Evolutionary conservation across 2,797 vertebrate genomes (phyloP), one percentile per base, ranked within the genome.

Genomic region (Eulemur rubriventer): DNA sequence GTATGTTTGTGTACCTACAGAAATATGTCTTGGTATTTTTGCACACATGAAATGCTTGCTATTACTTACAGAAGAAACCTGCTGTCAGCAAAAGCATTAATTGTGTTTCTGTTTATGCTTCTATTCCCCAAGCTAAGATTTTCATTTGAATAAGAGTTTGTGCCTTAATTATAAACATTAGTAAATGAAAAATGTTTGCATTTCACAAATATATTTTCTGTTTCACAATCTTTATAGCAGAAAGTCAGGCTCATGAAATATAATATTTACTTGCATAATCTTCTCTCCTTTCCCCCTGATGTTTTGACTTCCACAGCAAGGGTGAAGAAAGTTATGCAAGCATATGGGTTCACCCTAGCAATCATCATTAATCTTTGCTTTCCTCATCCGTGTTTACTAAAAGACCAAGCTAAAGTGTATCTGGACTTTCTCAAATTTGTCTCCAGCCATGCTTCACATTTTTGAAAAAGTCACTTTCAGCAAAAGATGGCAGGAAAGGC

Each of bases 391-490:
- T 94, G 52, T 95, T 96, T 93, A 93, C 83, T 70, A 6, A 35
- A 94, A 96, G 72, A 57, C 70, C 38, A 50, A 81, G 80, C 78
- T 85, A 69, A 79, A 84, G 50, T 63, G 28, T 91, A 33, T 96
- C 97, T 97, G 97, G 94, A 94, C 92, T 96, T 96, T 73, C 72
- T 97, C 95, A 96, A n/a, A 61, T 55, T 94, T 73, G 95, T 81
- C 93, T 76, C 46, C n/a, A 73, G 86, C 72, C 24, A 14, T 41
- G 73, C 43, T 89, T 94, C 83, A 81, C 75, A 65, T 91, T 73
- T 83, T 67, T 89, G 18, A 84, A 90, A 76, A 88, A 95, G 63
- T 65, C 57, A 70, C 55, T 96, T 96, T 73, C 76, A 90, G 38
- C 59, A 65, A 95, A 97, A 96, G 82, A 85, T 83, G 41, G 48